Conservation (phyloP, 2,888 invertebrate genomes). For the Thera britannica region DNA sequence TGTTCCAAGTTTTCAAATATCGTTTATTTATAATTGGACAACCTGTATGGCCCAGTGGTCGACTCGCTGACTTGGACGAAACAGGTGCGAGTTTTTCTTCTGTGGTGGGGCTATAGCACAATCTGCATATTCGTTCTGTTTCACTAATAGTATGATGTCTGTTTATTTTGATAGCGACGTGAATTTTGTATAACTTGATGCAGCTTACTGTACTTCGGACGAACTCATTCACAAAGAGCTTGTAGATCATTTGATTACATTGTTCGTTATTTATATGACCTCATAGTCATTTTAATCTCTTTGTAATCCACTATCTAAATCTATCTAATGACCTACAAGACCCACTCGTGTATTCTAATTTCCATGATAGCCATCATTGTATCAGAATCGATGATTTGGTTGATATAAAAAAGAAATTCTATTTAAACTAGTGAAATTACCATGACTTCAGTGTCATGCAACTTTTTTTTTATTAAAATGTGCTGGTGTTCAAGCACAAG, state of each 20-base stretch:
- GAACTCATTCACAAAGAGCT: too few relatives aligned
- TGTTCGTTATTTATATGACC: neutral
- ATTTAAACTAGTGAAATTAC: too few relatives aligned
- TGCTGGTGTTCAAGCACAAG: too few relatives aligned
- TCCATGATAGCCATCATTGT: neutral
- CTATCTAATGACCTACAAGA: neutral
- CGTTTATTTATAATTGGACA: too few relatives aligned
- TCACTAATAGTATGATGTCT: too few relatives aligned
- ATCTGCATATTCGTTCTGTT: too few relatives aligned
- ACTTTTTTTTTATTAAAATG: too few relatives aligned
- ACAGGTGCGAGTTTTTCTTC: neutral
- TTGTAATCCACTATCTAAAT: neutral
- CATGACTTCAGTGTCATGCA: too few relatives aligned
- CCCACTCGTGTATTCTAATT: neutral
- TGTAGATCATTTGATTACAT: neutral
- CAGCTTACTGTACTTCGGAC: neutral
- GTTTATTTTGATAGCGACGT: too few relatives aligned
- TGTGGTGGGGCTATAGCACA: too few relatives aligned
- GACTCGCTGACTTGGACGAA: neutral
- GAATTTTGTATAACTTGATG: too few relatives aligned
- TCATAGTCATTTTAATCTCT: neutral
- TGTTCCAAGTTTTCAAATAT: too few relatives aligned
- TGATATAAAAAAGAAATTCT: neutral
- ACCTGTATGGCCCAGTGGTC: neutral
- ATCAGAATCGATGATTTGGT: neutral